Percentiles rank a stretch among this genome's conserved stretches.
Conservation (phyloP, 1,140 invertebrate species). For the Drosophila nigromelanica region DNA sequence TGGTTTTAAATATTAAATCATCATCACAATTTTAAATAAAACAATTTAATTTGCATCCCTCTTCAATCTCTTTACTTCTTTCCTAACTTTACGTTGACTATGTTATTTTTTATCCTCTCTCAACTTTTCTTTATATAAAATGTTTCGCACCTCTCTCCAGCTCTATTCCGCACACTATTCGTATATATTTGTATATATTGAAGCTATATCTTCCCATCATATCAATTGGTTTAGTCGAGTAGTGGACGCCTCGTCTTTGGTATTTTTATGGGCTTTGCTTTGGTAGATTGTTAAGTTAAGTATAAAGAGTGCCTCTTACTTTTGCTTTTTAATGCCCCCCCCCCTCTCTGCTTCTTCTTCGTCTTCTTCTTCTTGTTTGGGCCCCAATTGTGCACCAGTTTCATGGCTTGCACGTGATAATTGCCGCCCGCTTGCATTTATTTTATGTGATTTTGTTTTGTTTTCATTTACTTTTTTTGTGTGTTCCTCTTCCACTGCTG, state of each 20-base stretch:
- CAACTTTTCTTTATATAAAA: no score
- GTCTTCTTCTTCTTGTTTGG: slow-evolving; percentile 6
- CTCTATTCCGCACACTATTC: no score
- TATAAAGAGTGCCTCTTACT: slow-evolving; percentile 30
- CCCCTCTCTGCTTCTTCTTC: not conserved
- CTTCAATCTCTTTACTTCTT: no score
- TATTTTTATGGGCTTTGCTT: slow-evolving; percentile 7
- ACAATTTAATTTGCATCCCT: no score
- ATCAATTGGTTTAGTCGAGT: slow-evolving; percentile 3
- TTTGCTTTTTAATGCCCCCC: slow-evolving; percentile 28
- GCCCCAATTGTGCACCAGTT: slow-evolving; percentile 53
- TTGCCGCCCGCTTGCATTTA: slow-evolving; percentile 58
- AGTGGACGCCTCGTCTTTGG: not conserved
- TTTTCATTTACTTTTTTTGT: slow-evolving; percentile 9
- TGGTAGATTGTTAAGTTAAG: slow-evolving; percentile 20
- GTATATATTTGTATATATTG: no score
- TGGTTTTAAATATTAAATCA: no score
- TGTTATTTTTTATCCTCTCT: no score
- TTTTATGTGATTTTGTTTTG: slow-evolving; percentile 38
- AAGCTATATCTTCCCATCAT: not conserved
- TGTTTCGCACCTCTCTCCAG: no score
- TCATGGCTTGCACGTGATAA: slow-evolving; percentile 82
- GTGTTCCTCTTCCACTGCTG: not conserved
- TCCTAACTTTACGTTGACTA: no score
- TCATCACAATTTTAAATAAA: no score